Conservation (phyloP, 2,113 vertebrate genomes). For the Sander lucioperca region DNA sequence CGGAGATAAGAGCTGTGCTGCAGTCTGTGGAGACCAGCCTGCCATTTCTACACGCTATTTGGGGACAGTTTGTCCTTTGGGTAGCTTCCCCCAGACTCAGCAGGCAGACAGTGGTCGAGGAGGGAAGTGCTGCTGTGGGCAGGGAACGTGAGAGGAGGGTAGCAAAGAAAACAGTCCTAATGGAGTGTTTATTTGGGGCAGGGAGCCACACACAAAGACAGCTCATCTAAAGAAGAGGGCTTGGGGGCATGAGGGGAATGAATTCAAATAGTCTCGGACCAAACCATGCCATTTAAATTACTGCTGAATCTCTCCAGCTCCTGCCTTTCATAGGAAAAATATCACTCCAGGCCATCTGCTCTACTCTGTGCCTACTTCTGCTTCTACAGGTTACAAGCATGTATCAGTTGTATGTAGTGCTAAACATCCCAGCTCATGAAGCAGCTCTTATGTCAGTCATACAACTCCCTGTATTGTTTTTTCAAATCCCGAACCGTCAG, state of each 20-base stretch:
- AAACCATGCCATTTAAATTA: conserved; percentile 62
- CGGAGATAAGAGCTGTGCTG: conserved; percentile 64
- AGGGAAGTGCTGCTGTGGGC: conserved; percentile 64
- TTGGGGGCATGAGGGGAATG: conserved; percentile 42
- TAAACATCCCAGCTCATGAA: conserved; percentile 11
- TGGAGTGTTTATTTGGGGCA: conserved; percentile 76
- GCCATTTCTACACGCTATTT: conserved; percentile 66
- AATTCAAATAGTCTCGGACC: conserved; percentile 64
- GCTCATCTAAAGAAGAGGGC: conserved; percentile 59
- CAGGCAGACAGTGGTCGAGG: conserved; percentile 65
- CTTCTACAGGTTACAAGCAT: conserved; percentile 37
- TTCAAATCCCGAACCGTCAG: neutral
- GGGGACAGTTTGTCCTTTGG: conserved; percentile 75
- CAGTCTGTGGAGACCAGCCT: conserved; percentile 68
- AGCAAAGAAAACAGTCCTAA: conserved; percentile 68
- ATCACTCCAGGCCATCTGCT: conserved; percentile 35
- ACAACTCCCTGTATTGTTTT: neutral
- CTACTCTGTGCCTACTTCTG: conserved; percentile 26
- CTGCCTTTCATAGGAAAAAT: conserved; percentile 44
- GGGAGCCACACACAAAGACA: conserved; percentile 68
- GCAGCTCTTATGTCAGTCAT: conserved; percentile 8
- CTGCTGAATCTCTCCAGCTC: conserved; percentile 51
- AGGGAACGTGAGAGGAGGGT: conserved; percentile 47
- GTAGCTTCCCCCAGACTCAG: conserved; percentile 60
- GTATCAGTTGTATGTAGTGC: conserved; percentile 12